Conservation (phyloP, 2,113 vertebrate species). For the Alethe diademata region DNA sequence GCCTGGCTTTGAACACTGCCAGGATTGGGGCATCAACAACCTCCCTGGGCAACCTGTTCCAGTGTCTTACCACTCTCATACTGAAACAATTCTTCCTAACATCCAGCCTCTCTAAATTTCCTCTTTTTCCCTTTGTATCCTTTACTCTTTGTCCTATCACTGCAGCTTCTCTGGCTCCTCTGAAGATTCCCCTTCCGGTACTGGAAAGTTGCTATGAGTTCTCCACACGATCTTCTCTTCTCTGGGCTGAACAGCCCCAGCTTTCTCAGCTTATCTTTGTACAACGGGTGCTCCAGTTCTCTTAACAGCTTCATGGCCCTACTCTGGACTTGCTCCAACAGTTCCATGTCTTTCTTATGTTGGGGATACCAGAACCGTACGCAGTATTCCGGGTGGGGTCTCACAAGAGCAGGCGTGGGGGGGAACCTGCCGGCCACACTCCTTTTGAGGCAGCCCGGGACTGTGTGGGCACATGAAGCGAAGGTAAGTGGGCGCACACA, state of each 20-base stretch:
- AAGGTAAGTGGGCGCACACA: fast-evolving
- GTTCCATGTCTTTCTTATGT: fast-evolving
- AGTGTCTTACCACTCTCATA: not conserved
- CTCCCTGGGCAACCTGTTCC: not conserved
- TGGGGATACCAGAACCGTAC: fast-evolving
- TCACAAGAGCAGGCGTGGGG: fast-evolving
- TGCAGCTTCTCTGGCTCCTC: not conserved
- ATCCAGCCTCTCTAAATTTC: not conserved
- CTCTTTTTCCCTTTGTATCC: not conserved
- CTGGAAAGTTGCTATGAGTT: not conserved
- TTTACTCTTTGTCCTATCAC: not conserved
- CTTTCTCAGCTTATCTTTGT: fast-evolving
- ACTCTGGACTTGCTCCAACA: not conserved
- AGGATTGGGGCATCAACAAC: not conserved
- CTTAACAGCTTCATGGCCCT: not conserved
- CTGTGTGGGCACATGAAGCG: fast-evolving
- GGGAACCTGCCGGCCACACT: not conserved
- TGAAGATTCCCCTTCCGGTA: no score
- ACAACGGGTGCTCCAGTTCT: fast-evolving
- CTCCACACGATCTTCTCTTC: not conserved
- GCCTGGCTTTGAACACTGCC: not conserved
- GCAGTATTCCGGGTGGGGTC: not conserved
- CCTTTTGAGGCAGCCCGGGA: not conserved
- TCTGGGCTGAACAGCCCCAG: not conserved
- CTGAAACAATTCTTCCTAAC: not conserved